Conservation (phyloP, 1,140 invertebrate genomes). For the Steinernema feltiae region DNA sequence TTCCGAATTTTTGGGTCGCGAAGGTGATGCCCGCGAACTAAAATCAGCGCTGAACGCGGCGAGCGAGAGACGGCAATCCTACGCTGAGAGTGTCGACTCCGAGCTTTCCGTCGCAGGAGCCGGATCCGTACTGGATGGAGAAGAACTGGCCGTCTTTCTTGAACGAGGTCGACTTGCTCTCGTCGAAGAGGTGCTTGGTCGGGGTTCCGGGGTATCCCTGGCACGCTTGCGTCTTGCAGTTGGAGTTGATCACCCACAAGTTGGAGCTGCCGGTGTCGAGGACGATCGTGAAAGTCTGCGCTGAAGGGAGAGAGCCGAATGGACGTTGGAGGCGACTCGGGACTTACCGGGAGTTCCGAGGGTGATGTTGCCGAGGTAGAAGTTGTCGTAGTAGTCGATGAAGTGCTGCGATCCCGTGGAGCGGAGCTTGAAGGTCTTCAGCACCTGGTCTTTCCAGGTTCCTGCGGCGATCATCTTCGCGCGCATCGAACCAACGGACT, state of each 20-base stretch:
- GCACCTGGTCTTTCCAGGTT: not conserved
- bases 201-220: constrained; percentile 32
- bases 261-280: constrained; percentile 46
- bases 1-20: not conserved
- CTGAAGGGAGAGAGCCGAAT: not conserved
- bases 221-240: constrained; percentile 38
- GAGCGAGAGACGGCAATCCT: not conserved
- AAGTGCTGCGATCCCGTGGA: constrained; percentile 30
- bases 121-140: constrained; percentile 43
- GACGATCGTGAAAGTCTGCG: constrained; percentile 41
- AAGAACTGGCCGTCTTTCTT: constrained; percentile 28
- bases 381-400: constrained; percentile 41
- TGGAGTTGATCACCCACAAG: constrained; percentile 42
- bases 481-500: not conserved
- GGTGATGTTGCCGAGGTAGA: constrained; percentile 45
- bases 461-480: constrained; percentile 12
- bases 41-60: not conserved
- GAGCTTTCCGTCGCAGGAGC: constrained; percentile 32
- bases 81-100: constrained; percentile 28
- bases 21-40: not conserved
- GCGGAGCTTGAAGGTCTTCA: constrained; percentile 15
- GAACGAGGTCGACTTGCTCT: constrained; percentile 36
- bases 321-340: not conserved
- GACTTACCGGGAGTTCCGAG: constrained; percentile 36
- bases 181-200: constrained; percentile 41